Evolutionary conservation across 2,113 vertebrate species (phyloP), one percentile per base, ranked within the genome.

Genomic region (Vidua macroura): DNA sequence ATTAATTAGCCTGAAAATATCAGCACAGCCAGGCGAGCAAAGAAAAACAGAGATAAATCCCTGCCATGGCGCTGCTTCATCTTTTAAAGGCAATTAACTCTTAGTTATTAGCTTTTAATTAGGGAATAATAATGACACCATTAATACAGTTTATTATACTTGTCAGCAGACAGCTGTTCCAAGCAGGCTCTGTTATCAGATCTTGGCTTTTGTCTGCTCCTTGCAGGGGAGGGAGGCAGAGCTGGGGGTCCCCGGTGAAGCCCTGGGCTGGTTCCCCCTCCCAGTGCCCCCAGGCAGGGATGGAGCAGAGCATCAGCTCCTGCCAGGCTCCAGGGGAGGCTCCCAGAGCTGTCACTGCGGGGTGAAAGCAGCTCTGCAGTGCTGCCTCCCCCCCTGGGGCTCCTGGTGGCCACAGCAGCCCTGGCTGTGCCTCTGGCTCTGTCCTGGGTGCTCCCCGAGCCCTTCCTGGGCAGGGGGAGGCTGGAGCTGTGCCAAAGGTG

Each of bases 101-200:
- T 96, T 97, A 58, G 91, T 97, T 98, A 98, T 98, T 97, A 98
- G 98, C 98, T 98, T 98, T 98, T 98, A 98, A 98, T 98, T 98
- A 98, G 98, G 92, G 96, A 96, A 97, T 97, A 97, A 98, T 97
- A 97, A 98, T 93, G 97, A 97, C 96, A 96, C 97, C 97, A 97
- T 98, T 98, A 98, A 98, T 98, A 97, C 76, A 49, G 85, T 97
- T 97, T 97, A 97, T 97, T 97, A 88, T 77, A 83, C 95, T 97
- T 98, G 98, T 98, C 98, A 98, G 93, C 81, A 95, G 96, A 95
- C 98, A 98, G 98, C 97, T 98, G 98, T 91, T 97, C 52, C 37
- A 15, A 95, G 41, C 97, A 97, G 96, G 97, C 91, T 96, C 79
- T 23, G 20, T 83, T 75, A 95, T 96, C 97, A 90, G 96, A 96